These are phyloP conservation scores for Spilosoma lubricipeda DNA, from an alignment of 2,888 invertebrate genomes.

Conservation along the genomic window DNA sequence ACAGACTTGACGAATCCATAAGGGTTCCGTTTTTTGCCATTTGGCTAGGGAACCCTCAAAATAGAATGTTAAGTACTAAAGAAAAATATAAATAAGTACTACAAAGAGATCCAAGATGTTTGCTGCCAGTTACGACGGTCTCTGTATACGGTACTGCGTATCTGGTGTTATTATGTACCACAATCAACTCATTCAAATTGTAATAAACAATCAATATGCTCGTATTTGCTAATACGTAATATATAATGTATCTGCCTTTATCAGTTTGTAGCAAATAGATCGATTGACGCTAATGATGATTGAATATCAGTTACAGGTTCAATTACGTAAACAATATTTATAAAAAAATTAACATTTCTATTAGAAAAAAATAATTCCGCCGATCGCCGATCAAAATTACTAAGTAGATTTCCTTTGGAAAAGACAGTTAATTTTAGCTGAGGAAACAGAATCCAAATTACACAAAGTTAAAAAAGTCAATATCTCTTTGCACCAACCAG, in stretches of 20 bases:
- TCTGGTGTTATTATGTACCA: background rate
- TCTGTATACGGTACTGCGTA: too few species aligned
- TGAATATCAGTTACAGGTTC: background rate
- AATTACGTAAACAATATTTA: background rate
- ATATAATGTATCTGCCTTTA: slow-evolving; percentile 6
- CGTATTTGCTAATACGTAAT: background rate
- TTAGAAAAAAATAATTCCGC: background rate
- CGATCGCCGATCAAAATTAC: background rate
- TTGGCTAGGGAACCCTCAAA: too few species aligned
- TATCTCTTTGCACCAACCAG: too few species aligned
- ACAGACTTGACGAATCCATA: too few species aligned
- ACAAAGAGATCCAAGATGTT: too few species aligned
- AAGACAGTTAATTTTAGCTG: background rate
- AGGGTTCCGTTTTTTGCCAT: too few species aligned
- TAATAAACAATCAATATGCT: background rate
- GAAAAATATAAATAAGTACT: too few species aligned
- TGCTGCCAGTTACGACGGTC: too few species aligned
- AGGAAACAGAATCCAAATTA: too few species aligned
- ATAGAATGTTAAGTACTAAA: too few species aligned
- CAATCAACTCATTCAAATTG: background rate
- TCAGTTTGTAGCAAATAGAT: slow-evolving; percentile 16
- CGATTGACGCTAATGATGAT: slow-evolving; percentile 11
- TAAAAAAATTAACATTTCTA: background rate
- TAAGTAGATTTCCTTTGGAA: background rate
- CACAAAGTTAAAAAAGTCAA: too few species aligned